Evolutionary conservation across 35 echinoderm and acorn worm species (phyloP).

Genomic region (Diadema setosum): DNA sequence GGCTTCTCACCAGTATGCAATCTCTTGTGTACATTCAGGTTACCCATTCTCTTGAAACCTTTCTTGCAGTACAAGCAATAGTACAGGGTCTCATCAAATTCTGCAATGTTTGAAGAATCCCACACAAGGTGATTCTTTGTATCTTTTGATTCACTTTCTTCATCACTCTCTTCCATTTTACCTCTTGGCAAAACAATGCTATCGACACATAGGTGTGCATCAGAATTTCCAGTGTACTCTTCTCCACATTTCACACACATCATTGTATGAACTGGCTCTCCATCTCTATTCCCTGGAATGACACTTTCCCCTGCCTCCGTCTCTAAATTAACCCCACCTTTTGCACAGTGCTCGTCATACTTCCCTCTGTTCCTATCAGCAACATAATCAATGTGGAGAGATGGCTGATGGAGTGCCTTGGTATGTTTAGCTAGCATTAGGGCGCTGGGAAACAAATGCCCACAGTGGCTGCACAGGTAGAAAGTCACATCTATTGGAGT

Average conservation of each 20-base stretch:
- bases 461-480: not conserved
- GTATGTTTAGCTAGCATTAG: not conserved
- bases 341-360: not conserved
- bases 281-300: not conserved
- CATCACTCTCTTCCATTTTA: not conserved
- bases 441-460: not conserved
- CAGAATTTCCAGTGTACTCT: not conserved
- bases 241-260: not conserved
- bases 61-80: constrained; percentile 17
- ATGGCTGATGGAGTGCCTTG: not conserved
- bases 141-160: not conserved
- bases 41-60: constrained; percentile 23
- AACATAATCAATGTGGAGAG: not conserved
- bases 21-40: constrained; percentile 11
- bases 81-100: not conserved
- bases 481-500: not conserved
- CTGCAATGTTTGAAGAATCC: not conserved
- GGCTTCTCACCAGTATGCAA: constrained; percentile 22
- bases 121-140: not conserved
- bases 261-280: not conserved
- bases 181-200: not conserved
- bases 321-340: not conserved
- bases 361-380: not conserved
- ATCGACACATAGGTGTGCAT: not conserved
- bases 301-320: not conserved